Conservation (phyloP, 2,113 vertebrate genomes). For the Suncus etruscus region DNA sequence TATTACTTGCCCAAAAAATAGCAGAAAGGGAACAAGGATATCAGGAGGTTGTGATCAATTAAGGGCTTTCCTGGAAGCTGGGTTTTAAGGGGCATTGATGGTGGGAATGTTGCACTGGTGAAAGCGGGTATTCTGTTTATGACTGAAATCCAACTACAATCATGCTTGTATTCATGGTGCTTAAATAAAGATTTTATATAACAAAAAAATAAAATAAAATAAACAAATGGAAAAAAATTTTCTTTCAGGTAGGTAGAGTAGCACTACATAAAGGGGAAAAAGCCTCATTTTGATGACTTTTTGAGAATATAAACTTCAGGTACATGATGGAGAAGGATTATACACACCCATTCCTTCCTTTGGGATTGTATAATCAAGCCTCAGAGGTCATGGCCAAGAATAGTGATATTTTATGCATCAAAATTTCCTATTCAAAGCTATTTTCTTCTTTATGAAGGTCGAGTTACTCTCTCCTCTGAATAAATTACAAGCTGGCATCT, state of each 20-base stretch:
- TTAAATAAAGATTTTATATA: too few relatives aligned
- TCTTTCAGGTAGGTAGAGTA: neutral
- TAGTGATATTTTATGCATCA: neutral
- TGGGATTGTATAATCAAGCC: neutral
- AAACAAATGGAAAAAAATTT: neutral
- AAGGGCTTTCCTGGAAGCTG: neutral
- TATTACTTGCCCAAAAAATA: neutral
- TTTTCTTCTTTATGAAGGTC: slow-evolving; percentile 20
- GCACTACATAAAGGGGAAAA: neutral
- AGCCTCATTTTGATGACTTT: neutral
- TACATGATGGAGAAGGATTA: neutral
- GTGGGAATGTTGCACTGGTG: too few relatives aligned
- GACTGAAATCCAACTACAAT: too few relatives aligned
- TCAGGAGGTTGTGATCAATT: neutral
- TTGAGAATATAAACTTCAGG: neutral
- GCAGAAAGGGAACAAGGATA: neutral
- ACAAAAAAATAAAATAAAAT: too few relatives aligned
- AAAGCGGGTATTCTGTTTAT: too few relatives aligned
- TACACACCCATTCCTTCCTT: neutral
- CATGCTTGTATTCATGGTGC: too few relatives aligned
- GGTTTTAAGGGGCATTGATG: too few relatives aligned
- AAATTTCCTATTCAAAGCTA: neutral
- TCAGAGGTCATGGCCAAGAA: slow-evolving; percentile 2
- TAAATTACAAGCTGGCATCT: neutral
- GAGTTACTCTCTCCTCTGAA: slow-evolving; percentile 8